Base-by-base conservation (phyloP, 2,113 vertebrate species). In the Salvelinus alpinus region DNA sequence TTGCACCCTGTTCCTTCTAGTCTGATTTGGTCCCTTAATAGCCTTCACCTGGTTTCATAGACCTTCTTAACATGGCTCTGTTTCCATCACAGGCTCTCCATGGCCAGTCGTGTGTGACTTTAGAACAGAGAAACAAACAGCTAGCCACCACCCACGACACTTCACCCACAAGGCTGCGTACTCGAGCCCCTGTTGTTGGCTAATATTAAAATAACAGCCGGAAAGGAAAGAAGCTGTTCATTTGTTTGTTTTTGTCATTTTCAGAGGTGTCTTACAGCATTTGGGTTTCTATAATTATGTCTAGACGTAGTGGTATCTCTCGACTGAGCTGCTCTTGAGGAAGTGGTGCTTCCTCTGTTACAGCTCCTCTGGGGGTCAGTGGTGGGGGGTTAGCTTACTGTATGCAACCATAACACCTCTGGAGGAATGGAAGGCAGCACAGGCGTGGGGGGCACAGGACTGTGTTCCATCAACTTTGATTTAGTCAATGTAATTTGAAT, bases 61-160 rank as follows among this genome's bases (percentile, higher is more conserved):
- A 18, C 16, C 16, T 3, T 54, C 51, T 18, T 54, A 16, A 54
- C 51, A 18, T 18, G 51, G 12, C 51, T 69, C 76, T 83, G 89
- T 92, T 94, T 93, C 92, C 92, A 91, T 90, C 82, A 87, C 89
- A 87, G 82, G 88, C 72, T 70, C 78, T 85, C 88, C 91, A 90
- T 93, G 91, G 70, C 70, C 85, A 85, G 86, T 90, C 92, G 93
- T 92, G 92, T 91, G 91, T 79, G 84, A 91, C 83, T 80, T 69
- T 77, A 78, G 86, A 83, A 73, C 1, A 78, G 75, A 90, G 80
- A 89, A 72, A 69, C 64, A 77, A 27, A 81, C 73, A 85, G 47
- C 75, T 73, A 20, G 47, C 76, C 84, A 80, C 57, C 12, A 60
- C 12, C 18, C 16, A n/a, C 62, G 0, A 64, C 20, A 64, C 6